A percentile compares a stretch with the other conserved stretches of the same genome.
These are phyloP conservation scores for Malurus leucopterus DNA, from an alignment of 2,797 vertebrate species.

Conservation along the genomic window DNA sequence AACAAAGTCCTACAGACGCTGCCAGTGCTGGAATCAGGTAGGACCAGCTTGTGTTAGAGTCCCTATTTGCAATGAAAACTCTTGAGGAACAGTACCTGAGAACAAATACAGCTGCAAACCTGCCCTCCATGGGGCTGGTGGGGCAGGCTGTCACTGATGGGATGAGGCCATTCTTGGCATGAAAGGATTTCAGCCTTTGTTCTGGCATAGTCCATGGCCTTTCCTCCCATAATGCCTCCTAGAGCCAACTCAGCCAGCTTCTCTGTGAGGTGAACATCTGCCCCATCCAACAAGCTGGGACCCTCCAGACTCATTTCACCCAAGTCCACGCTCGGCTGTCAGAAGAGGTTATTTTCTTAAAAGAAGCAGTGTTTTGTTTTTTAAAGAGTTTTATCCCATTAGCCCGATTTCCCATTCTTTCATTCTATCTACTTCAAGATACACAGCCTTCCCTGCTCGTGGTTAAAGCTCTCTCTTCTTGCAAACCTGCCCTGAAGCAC, in stretches of 20 bases:
- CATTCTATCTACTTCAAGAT: not conserved
- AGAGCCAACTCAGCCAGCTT: not conserved
- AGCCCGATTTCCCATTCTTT: not conserved
- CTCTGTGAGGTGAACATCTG: not conserved
- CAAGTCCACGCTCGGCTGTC: not conserved
- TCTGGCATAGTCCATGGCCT: not conserved
- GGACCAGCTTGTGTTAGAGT: not conserved
- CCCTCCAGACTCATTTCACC: not conserved
- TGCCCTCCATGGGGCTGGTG: rapidly evolving
- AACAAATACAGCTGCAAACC: not conserved
- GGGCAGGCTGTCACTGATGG: not conserved
- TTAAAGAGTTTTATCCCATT: not conserved
- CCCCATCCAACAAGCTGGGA: not conserved
- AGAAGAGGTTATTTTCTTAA: not conserved
- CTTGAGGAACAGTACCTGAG: not conserved
- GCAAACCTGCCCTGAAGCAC: rapidly evolving
- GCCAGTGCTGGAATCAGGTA: not conserved
- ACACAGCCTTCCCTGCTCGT: rapidly evolving
- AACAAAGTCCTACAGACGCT: not conserved
- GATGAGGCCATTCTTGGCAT: not conserved
- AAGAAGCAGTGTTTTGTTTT: not conserved
- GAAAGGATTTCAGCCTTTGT: not conserved
- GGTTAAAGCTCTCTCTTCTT: not conserved
- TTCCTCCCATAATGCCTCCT: not conserved
- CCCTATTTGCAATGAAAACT: not conserved